Evolutionary conservation across 2,113 vertebrate genomes (phyloP), one percentile per base, ranked within the genome.

Genomic region (Aix galericulata): DNA sequence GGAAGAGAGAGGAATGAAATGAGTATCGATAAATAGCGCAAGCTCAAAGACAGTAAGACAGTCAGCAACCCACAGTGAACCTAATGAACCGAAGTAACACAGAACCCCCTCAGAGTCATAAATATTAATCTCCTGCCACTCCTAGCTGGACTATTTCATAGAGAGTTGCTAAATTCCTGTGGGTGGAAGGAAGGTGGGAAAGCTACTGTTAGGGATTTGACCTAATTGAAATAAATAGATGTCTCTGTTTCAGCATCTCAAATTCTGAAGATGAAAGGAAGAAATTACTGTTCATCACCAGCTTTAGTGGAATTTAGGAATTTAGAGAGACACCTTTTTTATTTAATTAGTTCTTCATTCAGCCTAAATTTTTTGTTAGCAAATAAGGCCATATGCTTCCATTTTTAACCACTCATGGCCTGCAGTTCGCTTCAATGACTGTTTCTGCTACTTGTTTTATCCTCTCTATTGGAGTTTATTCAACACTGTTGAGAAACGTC

Each of bases 1-100:
- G 98, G 98, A 98, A 98, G 97, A 98, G 98, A 98, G 97, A 98
- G 98, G 98, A 97, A 95, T 97, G 98, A 97, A 66, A 98, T 98
- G 98, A 98, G 98, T 98, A 95, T 98, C 26, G 94, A 94, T 93
- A 93, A 98, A 94, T 64, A 98, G 98, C 95, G 95, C 97, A 96
- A 95, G 98, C 98, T 96, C 92, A 89, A 95, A 98, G 97, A 98
- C 98, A 98, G 97, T 98, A 88, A 98, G 98, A 98, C 98, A 98
- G 91, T 96, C 53, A 95, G 96, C 97, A 98, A 97, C 97, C 97
- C 97, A 97, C 97, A 97, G 79, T 9, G 96, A 94, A 73, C 94
- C 50, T 84, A 8, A 79, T 2, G 82, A 91, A 86, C 96, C n/a
- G 90, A 80, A 82, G 89, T 23, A 42, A 94, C 96, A 73, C 2